Conservation (phyloP, 2,113 vertebrate species). For the Xiphias gladius region DNA sequence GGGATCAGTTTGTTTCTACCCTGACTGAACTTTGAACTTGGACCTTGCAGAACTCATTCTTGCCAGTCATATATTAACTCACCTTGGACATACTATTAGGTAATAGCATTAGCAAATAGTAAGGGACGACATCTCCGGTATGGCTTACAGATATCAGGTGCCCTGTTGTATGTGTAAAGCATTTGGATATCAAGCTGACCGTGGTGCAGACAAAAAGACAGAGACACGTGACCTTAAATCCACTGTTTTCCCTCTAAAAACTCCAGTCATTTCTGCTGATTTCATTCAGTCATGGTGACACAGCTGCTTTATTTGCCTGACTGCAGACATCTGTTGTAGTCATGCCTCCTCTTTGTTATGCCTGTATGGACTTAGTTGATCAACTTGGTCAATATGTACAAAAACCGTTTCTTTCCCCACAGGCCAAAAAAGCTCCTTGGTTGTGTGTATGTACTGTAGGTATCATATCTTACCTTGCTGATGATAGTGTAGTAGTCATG, state of each 20-base stretch:
- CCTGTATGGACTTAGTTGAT: conserved; percentile 7
- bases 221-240: background rate
- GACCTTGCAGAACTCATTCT: conserved; percentile 27
- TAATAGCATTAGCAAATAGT: conserved; percentile 41
- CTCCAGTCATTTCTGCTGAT: conserved; percentile 19
- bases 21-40: conserved; percentile 71
- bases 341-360: conserved; percentile 36
- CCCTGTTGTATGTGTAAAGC: background rate
- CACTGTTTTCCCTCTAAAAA: conserved; percentile 4
- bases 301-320: background rate
- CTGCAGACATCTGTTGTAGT: conserved; percentile 3
- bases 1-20: conserved; percentile 26
- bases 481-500: conserved; percentile 86
- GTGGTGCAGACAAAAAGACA: conserved; percentile 31
- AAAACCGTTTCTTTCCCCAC: conserved; percentile 18
- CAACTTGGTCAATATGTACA: conserved; percentile 40
- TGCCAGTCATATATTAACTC: conserved; percentile 75
- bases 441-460: conserved; percentile 1
- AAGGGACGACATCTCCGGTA: background rate
- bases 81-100: conserved; percentile 32
- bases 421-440: conserved; percentile 12
- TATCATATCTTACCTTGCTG: conserved; percentile 80
- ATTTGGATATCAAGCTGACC: background rate
- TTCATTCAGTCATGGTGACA: conserved; percentile 16
- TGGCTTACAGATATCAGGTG: conserved; percentile 4